A percentile compares a stretch with the other conserved stretches of the same genome.
Evolutionary conservation across 2,888 invertebrate genomes (phyloP).

Genomic region (Amphipyra tragopoginis): DNA sequence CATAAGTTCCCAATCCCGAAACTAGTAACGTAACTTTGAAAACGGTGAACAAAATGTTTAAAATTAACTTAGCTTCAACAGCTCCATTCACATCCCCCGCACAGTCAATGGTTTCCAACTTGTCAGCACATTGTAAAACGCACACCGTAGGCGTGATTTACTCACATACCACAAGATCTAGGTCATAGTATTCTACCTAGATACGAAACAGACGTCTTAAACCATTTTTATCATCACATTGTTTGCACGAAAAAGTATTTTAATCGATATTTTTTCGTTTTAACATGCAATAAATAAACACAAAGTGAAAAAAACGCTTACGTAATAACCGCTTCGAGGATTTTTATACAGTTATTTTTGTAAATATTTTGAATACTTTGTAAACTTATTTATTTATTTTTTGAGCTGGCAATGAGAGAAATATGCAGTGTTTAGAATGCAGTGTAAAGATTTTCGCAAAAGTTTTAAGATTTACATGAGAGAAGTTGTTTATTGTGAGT

Average conservation of each 20-base stretch:
- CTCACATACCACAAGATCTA: constrained; percentile 27
- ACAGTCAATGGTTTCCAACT: constrained; percentile 14
- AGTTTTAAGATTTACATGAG: constrained; percentile 24
- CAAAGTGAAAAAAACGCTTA: constrained; percentile 3
- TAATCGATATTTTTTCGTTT: constrained; percentile 16
- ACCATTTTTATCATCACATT: constrained; percentile 16
- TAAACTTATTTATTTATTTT: constrained; percentile 32
- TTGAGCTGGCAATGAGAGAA: constrained; percentile 10
- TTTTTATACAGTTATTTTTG: constrained; percentile 13
- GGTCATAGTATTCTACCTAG: constrained; percentile 37
- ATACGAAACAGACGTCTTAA: constrained; percentile 37
- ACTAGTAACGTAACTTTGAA: background rate
- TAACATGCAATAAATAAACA: background rate
- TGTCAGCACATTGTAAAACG: constrained; percentile 31
- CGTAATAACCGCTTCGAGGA: constrained; percentile 24
- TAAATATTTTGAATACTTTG: constrained; percentile 32
- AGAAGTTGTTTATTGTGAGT: constrained; percentile 22
- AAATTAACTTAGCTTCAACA: background rate
- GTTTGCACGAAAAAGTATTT: constrained; percentile 17
- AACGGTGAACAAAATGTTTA: constrained; percentile 15
- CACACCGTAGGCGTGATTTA: constrained; percentile 36
- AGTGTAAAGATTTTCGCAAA: constrained; percentile 20
- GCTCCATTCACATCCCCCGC: constrained; percentile 9
- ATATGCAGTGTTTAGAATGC: constrained; percentile 26
- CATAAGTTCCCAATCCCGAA: no score